A percentile compares a stretch with the other conserved stretches of the same genome.
These are phyloP conservation scores for Ceratothoa steindachneri DNA, from an alignment of 2,888 invertebrate species.

Conservation along the genomic window DNA sequence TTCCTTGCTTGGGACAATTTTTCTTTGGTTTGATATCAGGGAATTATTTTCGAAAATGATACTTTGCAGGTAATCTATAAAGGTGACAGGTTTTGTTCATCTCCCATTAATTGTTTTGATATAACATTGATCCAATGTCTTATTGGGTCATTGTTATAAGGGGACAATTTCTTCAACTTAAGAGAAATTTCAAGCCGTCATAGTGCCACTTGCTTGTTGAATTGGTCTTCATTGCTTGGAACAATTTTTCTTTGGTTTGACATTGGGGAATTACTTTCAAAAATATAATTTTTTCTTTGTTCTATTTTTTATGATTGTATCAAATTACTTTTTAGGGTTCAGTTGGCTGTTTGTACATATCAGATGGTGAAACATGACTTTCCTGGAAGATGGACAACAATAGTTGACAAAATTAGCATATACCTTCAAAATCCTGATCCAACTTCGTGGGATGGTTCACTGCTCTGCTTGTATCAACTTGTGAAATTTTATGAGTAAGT, in stretches of 20 bases:
- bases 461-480: conserved; percentile 84
- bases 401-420: conserved; percentile 90
- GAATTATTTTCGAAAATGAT: too few species aligned
- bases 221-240: not conserved
- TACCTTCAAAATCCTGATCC: conserved; percentile 88
- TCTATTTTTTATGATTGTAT: too few species aligned
- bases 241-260: not conserved
- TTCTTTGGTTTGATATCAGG: too few species aligned
- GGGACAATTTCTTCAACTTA: not conserved
- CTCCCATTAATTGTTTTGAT: not conserved
- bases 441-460: conserved; percentile 78
- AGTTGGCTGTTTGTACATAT: conserved; percentile 86
- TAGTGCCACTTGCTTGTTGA: not conserved
- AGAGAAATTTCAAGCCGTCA: not conserved
- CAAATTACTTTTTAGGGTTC: conserved; percentile 69
- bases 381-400: conserved; percentile 88
- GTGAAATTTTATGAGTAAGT: conserved; percentile 80
- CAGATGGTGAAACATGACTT: conserved; percentile 93
- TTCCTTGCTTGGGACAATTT: not conserved
- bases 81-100: not conserved
- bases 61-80: too few species aligned
- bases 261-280: too few species aligned
- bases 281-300: too few species aligned
- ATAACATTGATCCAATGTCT: conserved; percentile 1
- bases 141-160: conserved; percentile 3